These are phyloP conservation scores for Bos taurus DNA, from an alignment of 2,113 vertebrate genomes.

Conservation along the genomic window ARS-UCD2.0 NC_037339.1:59023001-59023500, in stretches of 20 bases:
- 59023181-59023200: background rate
- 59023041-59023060: background rate
- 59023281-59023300: background rate
- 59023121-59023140: background rate
- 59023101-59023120: background rate
- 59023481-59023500: background rate
- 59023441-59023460: background rate
- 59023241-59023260: background rate
- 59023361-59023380: background rate
- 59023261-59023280: background rate
- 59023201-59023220: background rate
- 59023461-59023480: background rate
- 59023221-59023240: background rate
- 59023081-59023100: background rate
- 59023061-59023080: background rate
- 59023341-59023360: background rate
- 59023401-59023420: background rate
- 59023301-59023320: background rate
- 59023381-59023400: background rate
- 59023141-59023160: background rate
- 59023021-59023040: background rate
- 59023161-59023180: background rate
- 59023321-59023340: fast-evolving
- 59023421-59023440: background rate
- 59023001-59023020: background rate